Evolutionary conservation across 2,797 vertebrate genomes (phyloP).

Genomic region (Enteromius mattozi): DNA sequence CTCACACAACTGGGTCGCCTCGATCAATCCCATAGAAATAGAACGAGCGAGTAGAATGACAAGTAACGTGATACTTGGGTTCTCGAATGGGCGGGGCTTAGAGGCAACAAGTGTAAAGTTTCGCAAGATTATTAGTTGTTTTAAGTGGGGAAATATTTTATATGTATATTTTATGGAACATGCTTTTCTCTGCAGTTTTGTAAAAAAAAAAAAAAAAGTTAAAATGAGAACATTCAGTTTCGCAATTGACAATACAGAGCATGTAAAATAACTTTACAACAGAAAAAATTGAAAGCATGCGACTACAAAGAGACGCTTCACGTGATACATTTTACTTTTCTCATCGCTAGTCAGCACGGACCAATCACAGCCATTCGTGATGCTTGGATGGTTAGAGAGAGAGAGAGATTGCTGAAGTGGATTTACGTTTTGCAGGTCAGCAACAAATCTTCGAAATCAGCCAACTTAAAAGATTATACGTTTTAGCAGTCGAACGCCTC

Average conservation of each 20-base stretch:
- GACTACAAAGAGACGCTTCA: not conserved
- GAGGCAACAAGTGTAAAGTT: not conserved
- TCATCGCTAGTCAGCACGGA: not conserved
- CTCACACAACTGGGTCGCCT: not conserved
- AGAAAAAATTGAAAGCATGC: not conserved
- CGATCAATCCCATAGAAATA: not conserved
- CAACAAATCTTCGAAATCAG: not conserved
- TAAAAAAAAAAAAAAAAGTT: not conserved
- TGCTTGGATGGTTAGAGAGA: not conserved
- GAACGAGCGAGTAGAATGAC: not conserved
- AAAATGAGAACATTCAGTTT: not conserved
- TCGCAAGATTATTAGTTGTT: not conserved
- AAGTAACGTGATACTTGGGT: fast-evolving
- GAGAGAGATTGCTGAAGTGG: not conserved
- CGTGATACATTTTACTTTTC: not conserved
- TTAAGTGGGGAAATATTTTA: not conserved
- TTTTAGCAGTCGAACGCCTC: not conserved
- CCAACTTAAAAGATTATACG: not conserved
- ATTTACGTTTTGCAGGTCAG: not conserved
- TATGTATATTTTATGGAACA: not conserved
- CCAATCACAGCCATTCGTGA: not conserved
- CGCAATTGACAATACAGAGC: not conserved
- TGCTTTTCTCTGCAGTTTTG: not conserved
- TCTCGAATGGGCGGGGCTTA: constrained; percentile 15
- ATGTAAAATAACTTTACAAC: not conserved